Evolutionary conservation across 2,888 invertebrate species (phyloP).

Genomic region (Cephus runcator): DNA sequence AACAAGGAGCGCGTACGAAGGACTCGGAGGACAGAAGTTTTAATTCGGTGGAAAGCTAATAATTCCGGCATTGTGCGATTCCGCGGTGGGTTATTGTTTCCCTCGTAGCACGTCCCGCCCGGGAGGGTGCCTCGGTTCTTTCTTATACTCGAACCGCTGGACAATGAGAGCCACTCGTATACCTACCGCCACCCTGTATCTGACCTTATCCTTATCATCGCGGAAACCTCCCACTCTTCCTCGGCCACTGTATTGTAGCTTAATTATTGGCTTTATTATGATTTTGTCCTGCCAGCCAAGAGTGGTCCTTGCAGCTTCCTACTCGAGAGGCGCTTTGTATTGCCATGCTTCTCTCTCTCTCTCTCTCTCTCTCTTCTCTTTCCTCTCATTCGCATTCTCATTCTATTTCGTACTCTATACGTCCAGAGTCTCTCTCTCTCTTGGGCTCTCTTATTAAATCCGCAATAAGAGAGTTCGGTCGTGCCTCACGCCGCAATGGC

Average conservation of each 20-base stretch:
- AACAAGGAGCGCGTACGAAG: conserved; percentile 5
- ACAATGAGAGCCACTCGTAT: conserved; percentile 55
- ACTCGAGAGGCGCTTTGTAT: conserved; percentile 14
- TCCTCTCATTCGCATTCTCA: conserved; percentile 23
- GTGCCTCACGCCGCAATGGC: conserved; percentile 26
- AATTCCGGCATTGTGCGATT: conserved; percentile 60
- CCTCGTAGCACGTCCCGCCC: conserved; percentile 32
- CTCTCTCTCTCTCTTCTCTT: conserved; percentile 13
- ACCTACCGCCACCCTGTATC: conserved; percentile 24
- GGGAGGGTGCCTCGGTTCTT: background rate
- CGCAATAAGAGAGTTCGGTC: conserved; percentile 34
- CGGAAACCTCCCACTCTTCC: conserved; percentile 7
- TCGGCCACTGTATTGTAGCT: conserved; percentile 40
- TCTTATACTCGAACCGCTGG: conserved; percentile 49
- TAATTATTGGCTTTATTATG: conserved; percentile 63
- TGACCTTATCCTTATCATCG: conserved; percentile 17
- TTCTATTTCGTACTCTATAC: conserved; percentile 3
- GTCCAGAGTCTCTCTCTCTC: conserved; percentile 13
- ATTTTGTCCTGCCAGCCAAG: conserved; percentile 51
- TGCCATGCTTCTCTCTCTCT: conserved; percentile 22
- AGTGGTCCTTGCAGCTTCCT: conserved; percentile 12
- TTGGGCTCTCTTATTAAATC: conserved; percentile 46
- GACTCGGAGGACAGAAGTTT: conserved; percentile 42
- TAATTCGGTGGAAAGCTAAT: conserved; percentile 62
- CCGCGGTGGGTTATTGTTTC: conserved; percentile 58